Evolutionary conservation across 2,888 invertebrate genomes (phyloP), one percentile per base, ranked within the genome.

Genomic region (Agrochola lota): DNA sequence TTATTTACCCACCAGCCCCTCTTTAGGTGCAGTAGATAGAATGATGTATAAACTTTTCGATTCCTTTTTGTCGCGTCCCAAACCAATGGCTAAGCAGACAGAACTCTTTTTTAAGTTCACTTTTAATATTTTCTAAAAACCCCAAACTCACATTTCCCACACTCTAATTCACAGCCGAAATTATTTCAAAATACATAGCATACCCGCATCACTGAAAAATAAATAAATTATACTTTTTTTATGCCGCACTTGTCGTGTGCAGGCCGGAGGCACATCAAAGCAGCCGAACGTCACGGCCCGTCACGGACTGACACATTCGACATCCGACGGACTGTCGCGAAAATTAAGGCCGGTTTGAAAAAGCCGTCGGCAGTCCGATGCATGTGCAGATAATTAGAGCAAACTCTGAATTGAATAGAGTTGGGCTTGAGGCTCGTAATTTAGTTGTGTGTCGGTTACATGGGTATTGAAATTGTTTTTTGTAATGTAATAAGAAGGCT

Each of bases 241-340:
- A 81, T 75, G 30, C 67, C 71, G 71, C 83, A 85, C 84, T 89
- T 85, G 86, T 85, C 26, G 87, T 89, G 83, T 74, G 71, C 80
- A 74, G 74, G 85, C 87, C 85, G 88, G 81, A 83, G 88, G 77
- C 87, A 90, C 91, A 92, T 95, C 94, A 95, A 94, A 95, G 92
- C 81, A 86, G 83, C 92, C 91, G 92, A 91, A 87, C 90, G 93
- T 94, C 94, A 93, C 91, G 88, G 81, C 88, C 87, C 92, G 92
- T 95, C 94, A 92, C 69, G 78, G 79, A 49, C 88, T 89, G 93
- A 92, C 93, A 93, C 92, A 93, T 94, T 79, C 93, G 94, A 94
- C 94, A 91, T 91, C 85, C 90, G 89, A 90, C 89, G 90, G 86
- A 87, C 90, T 87, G 92, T 92, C 90, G 92, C 91, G 89, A 93